Conservation (phyloP, 2,888 invertebrate genomes). For the Synergus itoensis region DNA sequence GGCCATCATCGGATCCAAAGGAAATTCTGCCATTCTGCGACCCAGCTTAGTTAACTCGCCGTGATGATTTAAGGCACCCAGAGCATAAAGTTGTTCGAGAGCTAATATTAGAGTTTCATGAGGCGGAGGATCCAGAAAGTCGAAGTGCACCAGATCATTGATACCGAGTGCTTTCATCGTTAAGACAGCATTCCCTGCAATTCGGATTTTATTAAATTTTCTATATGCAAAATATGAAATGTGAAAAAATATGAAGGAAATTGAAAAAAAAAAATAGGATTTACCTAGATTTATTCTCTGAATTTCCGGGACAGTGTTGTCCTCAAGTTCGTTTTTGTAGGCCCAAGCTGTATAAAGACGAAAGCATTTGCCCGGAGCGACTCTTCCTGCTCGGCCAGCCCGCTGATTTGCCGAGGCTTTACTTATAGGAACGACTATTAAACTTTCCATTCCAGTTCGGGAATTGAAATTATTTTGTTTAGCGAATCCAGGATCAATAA, state of each 20-base stretch:
- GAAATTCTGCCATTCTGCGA: constrained; percentile 99
- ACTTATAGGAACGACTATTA: constrained; percentile 99
- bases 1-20: constrained; percentile 99
- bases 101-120: constrained; percentile 95
- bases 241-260: neutral
- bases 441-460: constrained; percentile 98
- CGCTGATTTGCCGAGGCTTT: constrained; percentile 99
- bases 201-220: neutral
- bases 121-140: constrained; percentile 98
- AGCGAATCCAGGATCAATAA: constrained; percentile 99
- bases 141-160: constrained; percentile 98
- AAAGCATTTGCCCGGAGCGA: constrained; percentile 99
- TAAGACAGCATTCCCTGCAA: constrained; percentile 93
- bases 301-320: constrained; percentile 98
- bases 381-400: constrained; percentile 93
- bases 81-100: constrained; percentile 97
- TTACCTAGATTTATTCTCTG: constrained; percentile 94
- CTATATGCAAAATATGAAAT: no score
- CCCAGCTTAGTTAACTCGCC: constrained; percentile 98
- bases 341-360: constrained; percentile 99
- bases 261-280: constrained; percentile 17
- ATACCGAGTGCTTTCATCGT: constrained; percentile 98
- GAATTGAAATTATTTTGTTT: constrained; percentile 99
- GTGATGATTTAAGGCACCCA: constrained; percentile 98
- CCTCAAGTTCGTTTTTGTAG: constrained; percentile 98